phyloP scores from a whole-genome alignment of 2,797 vertebrate genomes.

The Psittacula echo region DNA sequence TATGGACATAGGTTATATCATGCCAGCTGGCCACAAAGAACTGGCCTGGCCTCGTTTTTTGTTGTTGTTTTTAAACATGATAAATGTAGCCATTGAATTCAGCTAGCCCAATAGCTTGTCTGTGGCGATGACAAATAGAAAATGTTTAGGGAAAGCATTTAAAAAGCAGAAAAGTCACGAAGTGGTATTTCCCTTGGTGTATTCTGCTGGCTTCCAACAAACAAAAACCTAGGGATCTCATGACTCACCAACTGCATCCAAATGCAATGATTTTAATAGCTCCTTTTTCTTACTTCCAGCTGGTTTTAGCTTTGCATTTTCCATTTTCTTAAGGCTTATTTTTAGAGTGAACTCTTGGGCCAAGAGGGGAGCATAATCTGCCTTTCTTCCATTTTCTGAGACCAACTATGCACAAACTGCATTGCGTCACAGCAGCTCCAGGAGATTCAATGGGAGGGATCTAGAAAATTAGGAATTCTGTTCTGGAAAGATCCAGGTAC shows the following conservation, averaged over 20 bases:
- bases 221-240: not conserved
- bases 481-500: not conserved
- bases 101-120: not conserved
- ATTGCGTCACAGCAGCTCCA: not conserved
- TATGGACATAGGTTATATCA: not conserved
- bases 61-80: not conserved
- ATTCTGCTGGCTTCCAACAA: not conserved
- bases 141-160: not conserved
- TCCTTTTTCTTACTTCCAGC: not conserved
- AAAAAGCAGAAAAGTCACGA: not conserved
- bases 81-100: not conserved
- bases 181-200: not conserved
- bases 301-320: not conserved
- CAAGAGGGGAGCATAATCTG: not conserved
- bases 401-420: not conserved
- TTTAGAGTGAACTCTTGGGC: not conserved
- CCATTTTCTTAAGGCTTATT: not conserved
- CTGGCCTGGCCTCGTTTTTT: rapidly evolving
- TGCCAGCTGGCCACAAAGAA: not conserved
- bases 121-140: not conserved
- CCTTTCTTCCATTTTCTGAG: not conserved
- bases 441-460: not conserved
- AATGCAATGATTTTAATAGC: not conserved
- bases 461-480: not conserved
- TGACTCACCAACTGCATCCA: not conserved